Evolutionary conservation across 2,113 vertebrate genomes (phyloP).

Genomic region (Candoia aspera): DNA sequence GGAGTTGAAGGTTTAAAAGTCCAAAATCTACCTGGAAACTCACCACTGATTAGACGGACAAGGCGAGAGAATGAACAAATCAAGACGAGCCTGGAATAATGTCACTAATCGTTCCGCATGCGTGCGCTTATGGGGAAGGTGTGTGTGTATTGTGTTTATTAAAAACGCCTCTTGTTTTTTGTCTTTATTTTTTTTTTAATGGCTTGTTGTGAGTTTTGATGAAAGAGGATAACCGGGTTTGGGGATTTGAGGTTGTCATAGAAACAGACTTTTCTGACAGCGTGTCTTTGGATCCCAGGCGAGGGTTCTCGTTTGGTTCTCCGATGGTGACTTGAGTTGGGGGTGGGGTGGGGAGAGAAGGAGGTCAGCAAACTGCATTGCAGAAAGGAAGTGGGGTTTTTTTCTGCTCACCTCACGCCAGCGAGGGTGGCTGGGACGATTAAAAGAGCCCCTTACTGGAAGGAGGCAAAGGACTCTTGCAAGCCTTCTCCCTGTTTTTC

Average conservation of each 20-base stretch:
- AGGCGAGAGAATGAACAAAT: constrained; percentile 14
- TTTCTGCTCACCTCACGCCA: no score
- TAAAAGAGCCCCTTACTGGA: background rate
- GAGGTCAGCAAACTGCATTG: background rate
- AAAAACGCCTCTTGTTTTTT: background rate
- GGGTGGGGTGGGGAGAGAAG: no score
- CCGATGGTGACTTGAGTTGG: background rate
- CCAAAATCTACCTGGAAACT: background rate
- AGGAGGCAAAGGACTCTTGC: background rate
- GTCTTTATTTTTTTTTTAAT: background rate
- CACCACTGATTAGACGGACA: background rate
- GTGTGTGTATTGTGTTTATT: background rate
- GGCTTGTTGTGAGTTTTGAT: constrained; percentile 46
- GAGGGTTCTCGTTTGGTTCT: background rate
- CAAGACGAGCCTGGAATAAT: background rate
- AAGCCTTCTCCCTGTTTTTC: background rate
- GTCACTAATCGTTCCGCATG: background rate
- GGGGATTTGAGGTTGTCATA: constrained; percentile 69
- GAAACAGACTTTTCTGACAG: constrained; percentile 54
- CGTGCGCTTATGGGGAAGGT: background rate
- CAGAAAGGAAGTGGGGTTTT: background rate
- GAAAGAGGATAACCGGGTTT: constrained; percentile 54
- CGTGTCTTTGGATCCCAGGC: background rate
- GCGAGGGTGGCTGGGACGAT: background rate
- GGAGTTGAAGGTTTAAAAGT: background rate